These are phyloP conservation scores for Agonum fuliginosum DNA, from an alignment of 2,888 invertebrate species.

Conservation along the genomic window DNA sequence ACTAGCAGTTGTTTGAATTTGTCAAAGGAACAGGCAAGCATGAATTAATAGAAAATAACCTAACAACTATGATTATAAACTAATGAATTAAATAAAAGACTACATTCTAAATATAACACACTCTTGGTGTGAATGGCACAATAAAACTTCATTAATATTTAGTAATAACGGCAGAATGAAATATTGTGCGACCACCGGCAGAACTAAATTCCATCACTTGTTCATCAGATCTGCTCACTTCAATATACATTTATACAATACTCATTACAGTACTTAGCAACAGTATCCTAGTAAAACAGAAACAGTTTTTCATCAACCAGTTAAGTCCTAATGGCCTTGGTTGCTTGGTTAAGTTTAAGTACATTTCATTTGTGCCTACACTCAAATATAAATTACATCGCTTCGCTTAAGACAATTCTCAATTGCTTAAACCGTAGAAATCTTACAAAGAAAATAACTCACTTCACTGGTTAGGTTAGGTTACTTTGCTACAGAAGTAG, in stretches of 20 bases:
- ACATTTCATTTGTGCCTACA: constrained; percentile 48
- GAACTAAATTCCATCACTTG: constrained; percentile 71
- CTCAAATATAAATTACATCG: constrained; percentile 19
- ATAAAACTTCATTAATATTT: constrained; percentile 45
- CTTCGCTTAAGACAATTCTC: constrained; percentile 30
- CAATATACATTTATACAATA: constrained; percentile 56
- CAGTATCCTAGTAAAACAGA: background rate
- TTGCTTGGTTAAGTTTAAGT: no score
- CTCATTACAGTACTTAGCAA: constrained; percentile 49
- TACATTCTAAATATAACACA: constrained; percentile 54
- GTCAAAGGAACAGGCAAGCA: constrained; percentile 49
- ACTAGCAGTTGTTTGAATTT: constrained; percentile 4
- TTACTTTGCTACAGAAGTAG: constrained; percentile 45
- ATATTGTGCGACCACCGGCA: constrained; percentile 44
- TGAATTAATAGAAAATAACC: constrained; percentile 48
- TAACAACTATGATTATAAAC: constrained; percentile 47
- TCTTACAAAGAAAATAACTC: constrained; percentile 37
- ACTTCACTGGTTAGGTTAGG: no score
- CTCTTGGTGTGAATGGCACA: constrained; percentile 57
- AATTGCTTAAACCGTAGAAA: constrained; percentile 1
- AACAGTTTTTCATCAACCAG: background rate
- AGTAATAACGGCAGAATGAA: constrained; percentile 42
- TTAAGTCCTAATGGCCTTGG: background rate
- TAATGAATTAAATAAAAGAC: constrained; percentile 58
- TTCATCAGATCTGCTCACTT: constrained; percentile 50